Conservation (phyloP, 2,797 vertebrate genomes). For the Phalloptychus januarius region DNA sequence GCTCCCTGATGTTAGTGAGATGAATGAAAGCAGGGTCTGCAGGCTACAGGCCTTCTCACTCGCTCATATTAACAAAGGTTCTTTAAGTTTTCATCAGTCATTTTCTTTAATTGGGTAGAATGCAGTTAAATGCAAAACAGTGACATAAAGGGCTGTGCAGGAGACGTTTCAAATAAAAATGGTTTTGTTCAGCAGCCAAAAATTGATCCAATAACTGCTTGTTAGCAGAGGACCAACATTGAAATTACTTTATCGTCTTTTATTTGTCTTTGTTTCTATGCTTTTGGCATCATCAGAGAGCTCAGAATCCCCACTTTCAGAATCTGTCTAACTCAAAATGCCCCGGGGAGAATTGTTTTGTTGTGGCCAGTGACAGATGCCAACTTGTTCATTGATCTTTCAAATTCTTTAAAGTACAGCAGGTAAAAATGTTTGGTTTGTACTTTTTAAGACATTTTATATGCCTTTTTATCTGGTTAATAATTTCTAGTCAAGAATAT, state of each 20-base stretch:
- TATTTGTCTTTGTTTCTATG: not conserved
- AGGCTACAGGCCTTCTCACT: slow-evolving; percentile 74
- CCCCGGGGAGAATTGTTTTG: not conserved
- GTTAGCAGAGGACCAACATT: not conserved
- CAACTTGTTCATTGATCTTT: not conserved
- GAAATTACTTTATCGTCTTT: not conserved
- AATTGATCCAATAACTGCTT: not conserved
- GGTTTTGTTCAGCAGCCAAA: not conserved
- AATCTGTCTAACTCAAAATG: not conserved
- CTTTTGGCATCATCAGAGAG: not conserved
- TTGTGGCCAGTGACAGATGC: not conserved
- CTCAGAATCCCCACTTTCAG: no score
- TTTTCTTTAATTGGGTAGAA: slow-evolving; percentile 60
- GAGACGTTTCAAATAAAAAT: not conserved
- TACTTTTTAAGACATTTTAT: not conserved
- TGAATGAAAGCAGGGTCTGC: slow-evolving; percentile 77
- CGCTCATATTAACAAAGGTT: slow-evolving; percentile 71
- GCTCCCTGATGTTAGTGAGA: slow-evolving; percentile 79
- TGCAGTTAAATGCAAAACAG: slow-evolving; percentile 44
- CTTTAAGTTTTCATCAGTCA: slow-evolving; percentile 74
- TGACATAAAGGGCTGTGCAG: slow-evolving; percentile 35
- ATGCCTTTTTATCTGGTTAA: not conserved
- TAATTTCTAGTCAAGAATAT: not conserved
- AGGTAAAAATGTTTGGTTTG: not conserved
- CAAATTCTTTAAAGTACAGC: not conserved